phyloP scores from a whole-genome alignment of 2,888 invertebrate genomes.

The Polydrusus cervinus region DNA sequence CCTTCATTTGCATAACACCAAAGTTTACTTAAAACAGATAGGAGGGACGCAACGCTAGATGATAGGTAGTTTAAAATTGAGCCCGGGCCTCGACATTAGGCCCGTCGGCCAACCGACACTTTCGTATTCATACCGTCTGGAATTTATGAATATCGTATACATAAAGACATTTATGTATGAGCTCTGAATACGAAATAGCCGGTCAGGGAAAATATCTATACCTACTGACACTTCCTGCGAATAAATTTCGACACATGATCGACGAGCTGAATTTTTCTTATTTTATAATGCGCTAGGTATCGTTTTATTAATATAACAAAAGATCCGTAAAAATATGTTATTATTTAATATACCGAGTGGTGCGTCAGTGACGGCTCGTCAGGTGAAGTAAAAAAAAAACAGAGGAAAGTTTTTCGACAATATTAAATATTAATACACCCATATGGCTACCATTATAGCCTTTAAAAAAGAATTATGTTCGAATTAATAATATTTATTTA shows the following conservation, averaged over 20 bases:
- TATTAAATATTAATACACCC: too few relatives aligned
- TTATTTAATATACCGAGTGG: too few relatives aligned
- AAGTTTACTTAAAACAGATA: constrained; percentile 11
- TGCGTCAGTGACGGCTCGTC: too few relatives aligned
- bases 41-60: not conserved
- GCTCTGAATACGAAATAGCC: constrained; percentile 49
- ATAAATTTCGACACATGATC: constrained; percentile 50
- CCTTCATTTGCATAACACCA: not conserved
- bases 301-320: not conserved
- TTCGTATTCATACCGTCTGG: constrained; percentile 51
- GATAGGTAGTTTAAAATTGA: constrained; percentile 16
- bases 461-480: too few relatives aligned
- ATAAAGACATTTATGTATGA: constrained; percentile 52
- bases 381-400: too few relatives aligned
- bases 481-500: too few relatives aligned
- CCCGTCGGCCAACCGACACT: constrained; percentile 23
- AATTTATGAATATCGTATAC: constrained; percentile 55
- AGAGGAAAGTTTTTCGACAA: too few relatives aligned
- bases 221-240: constrained; percentile 46
- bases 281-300: constrained; percentile 11
- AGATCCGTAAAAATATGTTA: not conserved
- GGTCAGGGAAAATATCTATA: constrained; percentile 50
- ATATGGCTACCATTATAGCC: too few relatives aligned
- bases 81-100: constrained; percentile 38
- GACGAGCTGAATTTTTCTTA: constrained; percentile 48